Base-by-base conservation (phyloP, 2,113 vertebrate species). In the Actenoides hombroni region DNA sequence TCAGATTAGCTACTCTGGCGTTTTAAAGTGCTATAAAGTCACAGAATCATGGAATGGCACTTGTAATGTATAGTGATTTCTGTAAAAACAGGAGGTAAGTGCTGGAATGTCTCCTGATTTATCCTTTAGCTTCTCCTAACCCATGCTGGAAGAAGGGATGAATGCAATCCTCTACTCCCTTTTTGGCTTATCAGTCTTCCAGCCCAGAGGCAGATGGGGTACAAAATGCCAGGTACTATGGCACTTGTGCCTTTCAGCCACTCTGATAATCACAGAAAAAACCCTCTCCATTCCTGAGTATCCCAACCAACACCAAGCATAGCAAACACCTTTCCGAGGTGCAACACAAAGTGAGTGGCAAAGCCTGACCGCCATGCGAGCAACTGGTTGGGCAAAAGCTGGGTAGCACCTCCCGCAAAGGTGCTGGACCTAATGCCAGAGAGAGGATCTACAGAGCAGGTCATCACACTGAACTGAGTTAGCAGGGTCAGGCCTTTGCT, bases 21-120 rank as follows among this genome's bases (percentile, higher is more conserved):
- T 96, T 96, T 92, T 90, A 60, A 94, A 94, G 73, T 78, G 88
- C 76, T 83, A n/a, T 95, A 95, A 97, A 92, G 96, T 88, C 56
- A 57, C 29, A 57, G 56, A n/a, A 57, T 57, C 56, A 93, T 93
- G 90, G 88, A 93, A 88, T 95, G 48, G 61, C 90, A 95, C 65
- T 95, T 93, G 65, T 74, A 96, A 96, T 39, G n/a, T 93, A 88
- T 51, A 86, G 90, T 25, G 64, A 88, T 78, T 90, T 92, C 76
- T 90, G 86, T 67, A 75, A 92, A 95, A 94, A 59, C 56, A 87
- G 84, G 85, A 96, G 82, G 54, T 61, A 92, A 95, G 85, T 78
- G 75, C 90, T 88, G 92, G 92, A 93, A 90, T 60, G 39, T 69
- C 63, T 90, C 67, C 67, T 83, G 59, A 96, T 94, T 93, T 94